These are phyloP conservation scores for Fissipunctia ypsillon DNA, from an alignment of 2,888 invertebrate species.

Conservation along the genomic window DNA sequence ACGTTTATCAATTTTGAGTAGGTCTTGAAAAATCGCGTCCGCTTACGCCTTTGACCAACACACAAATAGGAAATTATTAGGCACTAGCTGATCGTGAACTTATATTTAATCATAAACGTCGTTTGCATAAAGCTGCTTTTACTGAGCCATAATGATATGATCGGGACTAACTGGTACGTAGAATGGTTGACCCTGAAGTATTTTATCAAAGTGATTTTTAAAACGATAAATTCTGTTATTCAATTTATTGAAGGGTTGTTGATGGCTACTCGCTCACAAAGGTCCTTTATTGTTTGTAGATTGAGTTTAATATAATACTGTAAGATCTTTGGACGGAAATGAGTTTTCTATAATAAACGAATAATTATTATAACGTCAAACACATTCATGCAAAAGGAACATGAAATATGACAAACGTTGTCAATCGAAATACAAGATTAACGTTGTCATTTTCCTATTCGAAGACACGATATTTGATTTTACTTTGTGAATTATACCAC, in stretches of 20 bases:
- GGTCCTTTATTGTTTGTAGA: conserved; percentile 1
- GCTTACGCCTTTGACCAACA: conserved; percentile 61
- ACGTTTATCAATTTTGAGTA: neutral
- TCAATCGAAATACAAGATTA: neutral
- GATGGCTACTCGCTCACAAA: conserved; percentile 3
- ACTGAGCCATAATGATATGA: conserved; percentile 74
- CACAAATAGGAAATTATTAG: conserved; percentile 84
- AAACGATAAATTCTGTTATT: conserved; percentile 28
- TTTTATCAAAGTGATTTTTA: conserved; percentile 17
- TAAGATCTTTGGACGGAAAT: conserved; percentile 1
- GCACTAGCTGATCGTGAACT: conserved; percentile 79
- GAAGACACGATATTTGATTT: neutral
- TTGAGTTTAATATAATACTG: neutral
- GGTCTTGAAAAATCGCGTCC: conserved; percentile 4
- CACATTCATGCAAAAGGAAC: neutral
- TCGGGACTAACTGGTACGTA: no score
- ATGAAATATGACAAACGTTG: neutral
- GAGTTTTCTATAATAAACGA: conserved; percentile 12
- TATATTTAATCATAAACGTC: conserved; percentile 87
- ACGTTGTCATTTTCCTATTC: neutral
- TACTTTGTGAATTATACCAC: neutral
- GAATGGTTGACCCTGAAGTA: no score
- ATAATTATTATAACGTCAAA: conserved; percentile 11
- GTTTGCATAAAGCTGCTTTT: conserved; percentile 73
- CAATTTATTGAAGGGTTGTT: conserved; percentile 12